These are phyloP conservation scores for Laupala kohalensis DNA, from an alignment of 1,140 invertebrate species.

Conservation along the genomic window DNA sequence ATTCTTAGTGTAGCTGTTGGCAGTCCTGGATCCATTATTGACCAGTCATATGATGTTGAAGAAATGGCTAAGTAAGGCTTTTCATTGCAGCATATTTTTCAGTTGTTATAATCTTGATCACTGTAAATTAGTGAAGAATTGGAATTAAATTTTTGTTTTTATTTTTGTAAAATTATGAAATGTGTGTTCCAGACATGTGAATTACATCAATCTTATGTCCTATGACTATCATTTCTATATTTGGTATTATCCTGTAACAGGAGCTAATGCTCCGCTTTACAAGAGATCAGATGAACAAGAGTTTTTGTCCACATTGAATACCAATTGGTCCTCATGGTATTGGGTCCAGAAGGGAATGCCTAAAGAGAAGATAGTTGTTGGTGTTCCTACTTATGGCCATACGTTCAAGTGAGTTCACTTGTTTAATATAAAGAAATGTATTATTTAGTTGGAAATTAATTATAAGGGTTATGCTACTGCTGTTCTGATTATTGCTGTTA, in stretches of 20 bases:
- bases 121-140: not conserved
- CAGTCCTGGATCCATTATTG: slow-evolving; percentile 55
- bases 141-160: slow-evolving; percentile 11
- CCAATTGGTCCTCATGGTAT: slow-evolving; percentile 69
- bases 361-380: slow-evolving; percentile 68
- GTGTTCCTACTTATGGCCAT: slow-evolving; percentile 82
- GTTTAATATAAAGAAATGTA: too few species aligned
- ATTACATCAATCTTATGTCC: slow-evolving; percentile 78
- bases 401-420: slow-evolving; percentile 50
- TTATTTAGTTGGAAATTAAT: too few species aligned
- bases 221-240: slow-evolving; percentile 79
- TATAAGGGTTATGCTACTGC: too few species aligned
- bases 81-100: too few species aligned
- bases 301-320: slow-evolving; percentile 59
- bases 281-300: slow-evolving; percentile 39
- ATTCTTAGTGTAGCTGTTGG: slow-evolving; percentile 62
- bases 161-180: not conserved
- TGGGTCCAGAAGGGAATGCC: slow-evolving; percentile 71
- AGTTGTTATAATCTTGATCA: not conserved
- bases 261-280: slow-evolving; percentile 68
- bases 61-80: slow-evolving; percentile 52
- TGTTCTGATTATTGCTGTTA: too few species aligned
- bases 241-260: slow-evolving; percentile 63
- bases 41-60: slow-evolving; percentile 59
- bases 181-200: slow-evolving; percentile 46